Base-by-base conservation (phyloP, 2,888 invertebrate species). In the Seladonia tumulorum region DNA sequence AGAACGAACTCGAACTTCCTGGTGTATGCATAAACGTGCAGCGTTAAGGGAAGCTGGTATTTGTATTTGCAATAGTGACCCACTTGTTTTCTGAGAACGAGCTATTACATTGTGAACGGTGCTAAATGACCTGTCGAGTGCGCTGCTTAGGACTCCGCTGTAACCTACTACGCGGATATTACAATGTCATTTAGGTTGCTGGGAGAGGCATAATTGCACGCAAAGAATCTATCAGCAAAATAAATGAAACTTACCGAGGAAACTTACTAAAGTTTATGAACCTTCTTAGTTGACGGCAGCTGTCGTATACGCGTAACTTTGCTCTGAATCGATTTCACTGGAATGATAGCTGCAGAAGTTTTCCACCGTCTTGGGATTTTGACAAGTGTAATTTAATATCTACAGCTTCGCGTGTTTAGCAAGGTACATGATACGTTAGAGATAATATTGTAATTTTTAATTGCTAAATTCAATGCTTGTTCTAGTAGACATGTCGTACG, bases 51-150 rank as follows among this genome's bases (percentile, higher is more conserved):
- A 68, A 10, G 35, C 35, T 68, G 66, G 66, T 39, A 68, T 68
- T 68, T 39, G 66, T 68, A 68, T 68, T 68, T 68, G 22, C 66
- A 35, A 68, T 35, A 68, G 35, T 68, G 66, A 39, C 66, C 66
- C 22, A 60, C 60, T 39, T 42, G 60, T 75, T 63, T 42, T 25
- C 66, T 22, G 22, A 22, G 66, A 68, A 68, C 63, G 16, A 25
- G 66, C 35, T 39, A 39, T 35, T 39, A 68, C 66, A 68, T 68
- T 22, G 39, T 35, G 66, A 68, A 35, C 66, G 22, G 35, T 35
- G 66, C 39, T 68, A 68, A 68, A 39, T 68, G 35, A 22, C 66
- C 66, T 68, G 66, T 68, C 66, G 22, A 18, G 66, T 8, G 8
- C 66, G 35, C 22, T 22, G 35, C 66, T 39, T 4, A 22, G 8